Evolutionary conservation across 2,797 vertebrate genomes (phyloP).

Genomic region (Pipistrellus kuhlii): DNA sequence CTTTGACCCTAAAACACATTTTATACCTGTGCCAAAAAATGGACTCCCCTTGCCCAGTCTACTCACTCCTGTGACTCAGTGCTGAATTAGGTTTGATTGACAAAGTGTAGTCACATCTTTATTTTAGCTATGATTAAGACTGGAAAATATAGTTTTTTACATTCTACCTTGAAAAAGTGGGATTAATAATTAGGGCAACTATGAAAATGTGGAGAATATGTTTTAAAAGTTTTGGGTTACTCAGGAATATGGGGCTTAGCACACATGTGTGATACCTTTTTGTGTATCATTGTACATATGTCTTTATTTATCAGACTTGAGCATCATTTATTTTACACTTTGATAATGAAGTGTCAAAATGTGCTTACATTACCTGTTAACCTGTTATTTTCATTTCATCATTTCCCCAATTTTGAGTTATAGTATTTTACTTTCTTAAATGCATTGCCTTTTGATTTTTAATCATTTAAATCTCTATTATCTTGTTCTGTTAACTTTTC

Average conservation of each 20-base stretch:
- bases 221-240: neutral
- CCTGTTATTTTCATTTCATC: neutral
- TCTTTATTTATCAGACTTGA: neutral
- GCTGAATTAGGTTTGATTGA: neutral
- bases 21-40: neutral
- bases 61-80: neutral
- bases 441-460: slow-evolving; percentile 8
- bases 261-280: neutral
- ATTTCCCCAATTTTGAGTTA: neutral
- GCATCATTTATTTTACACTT: neutral
- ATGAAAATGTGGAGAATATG: neutral
- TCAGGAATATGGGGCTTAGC: neutral
- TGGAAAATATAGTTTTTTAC: neutral
- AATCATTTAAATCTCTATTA: neutral
- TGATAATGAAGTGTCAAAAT: neutral
- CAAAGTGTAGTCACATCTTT: neutral
- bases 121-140: neutral
- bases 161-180: neutral
- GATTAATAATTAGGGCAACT: neutral
- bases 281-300: neutral
- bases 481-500: slow-evolving; percentile 3
- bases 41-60: neutral
- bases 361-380: neutral
- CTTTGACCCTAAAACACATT: neutral
- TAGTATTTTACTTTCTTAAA: neutral